Percentiles rank a stretch among this genome's conserved stretches.
Conservation (phyloP, 2,888 invertebrate species). For the Dasysyrphus albostriatus region DNA sequence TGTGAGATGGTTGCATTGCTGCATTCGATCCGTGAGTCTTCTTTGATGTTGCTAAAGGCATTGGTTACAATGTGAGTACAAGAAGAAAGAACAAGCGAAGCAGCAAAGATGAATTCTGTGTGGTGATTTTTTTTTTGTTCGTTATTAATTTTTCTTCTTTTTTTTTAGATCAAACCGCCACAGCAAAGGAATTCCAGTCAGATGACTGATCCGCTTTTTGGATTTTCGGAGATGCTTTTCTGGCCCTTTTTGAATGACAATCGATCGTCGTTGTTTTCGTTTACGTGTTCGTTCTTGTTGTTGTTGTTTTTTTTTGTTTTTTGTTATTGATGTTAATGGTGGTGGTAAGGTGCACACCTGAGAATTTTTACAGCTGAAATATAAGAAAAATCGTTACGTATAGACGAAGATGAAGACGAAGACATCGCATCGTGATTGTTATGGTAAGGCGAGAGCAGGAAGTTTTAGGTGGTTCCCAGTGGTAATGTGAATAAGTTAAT, state of each 20-base stretch:
- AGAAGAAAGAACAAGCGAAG: conserved; percentile 26
- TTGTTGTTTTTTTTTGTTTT: background rate
- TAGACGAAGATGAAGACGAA: conserved; percentile 1
- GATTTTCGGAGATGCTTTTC: conserved; percentile 67
- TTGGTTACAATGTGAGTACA: conserved; percentile 75
- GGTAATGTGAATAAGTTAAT: conserved; percentile 46
- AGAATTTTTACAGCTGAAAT: conserved; percentile 68
- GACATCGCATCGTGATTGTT: conserved; percentile 33
- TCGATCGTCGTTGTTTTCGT: conserved; percentile 49
- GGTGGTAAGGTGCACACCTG: conserved; percentile 68
- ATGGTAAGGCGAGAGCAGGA: conserved; percentile 42
- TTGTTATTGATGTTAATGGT: conserved; percentile 8
- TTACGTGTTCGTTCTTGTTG: conserved; percentile 1
- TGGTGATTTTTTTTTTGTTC: conserved; percentile 54
- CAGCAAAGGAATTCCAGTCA: conserved; percentile 68
- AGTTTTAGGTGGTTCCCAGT: conserved; percentile 49
- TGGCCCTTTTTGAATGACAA: conserved; percentile 68
- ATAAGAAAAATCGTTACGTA: conserved; percentile 44
- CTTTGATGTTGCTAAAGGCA: conserved; percentile 72
- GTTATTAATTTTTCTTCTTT: conserved; percentile 60
- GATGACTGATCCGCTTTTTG: conserved; percentile 75
- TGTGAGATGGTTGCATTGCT: conserved; percentile 69
- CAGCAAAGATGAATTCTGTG: conserved; percentile 42
- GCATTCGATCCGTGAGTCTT: conserved; percentile 64
- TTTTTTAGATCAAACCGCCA: conserved; percentile 60